Evolutionary conservation across 2,888 invertebrate species (phyloP), one percentile per base, ranked within the genome.

Genomic region (Eilema caniola): DNA sequence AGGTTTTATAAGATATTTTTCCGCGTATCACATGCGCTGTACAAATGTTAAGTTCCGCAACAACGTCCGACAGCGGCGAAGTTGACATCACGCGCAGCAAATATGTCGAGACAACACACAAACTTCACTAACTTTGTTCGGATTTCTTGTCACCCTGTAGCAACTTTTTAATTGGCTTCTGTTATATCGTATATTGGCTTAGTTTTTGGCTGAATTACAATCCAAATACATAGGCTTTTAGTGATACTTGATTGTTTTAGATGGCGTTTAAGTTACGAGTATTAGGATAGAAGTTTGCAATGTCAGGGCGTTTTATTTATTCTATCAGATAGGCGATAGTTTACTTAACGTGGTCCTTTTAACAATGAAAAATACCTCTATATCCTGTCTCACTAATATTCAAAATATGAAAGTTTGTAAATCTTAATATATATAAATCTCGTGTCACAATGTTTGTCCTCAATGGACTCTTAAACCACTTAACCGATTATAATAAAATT

Each of bases 71-170:
- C 64, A 71, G 67, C 63, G 69, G 69, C 76, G 83, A 76, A 80
- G 76, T 82, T 81, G 81, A 77, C 80, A 82, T 72, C 72, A 77
- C 73, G 71, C 74, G 77, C 76, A 79, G 76, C 84, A 84, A 83
- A 83, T 83, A 82, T 82, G 81, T 83, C 78, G 73, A 70, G 76
- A 78, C 79, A 85, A 82, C 82, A 77, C 73, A 79, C 81, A 70
- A 81, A 84, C 77, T 85, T 79, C 12, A 57, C 72, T 71, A 82
- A 82, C 71, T 78, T 75, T 73, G 76, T 81, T 75, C 67, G 56
- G 70, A 76, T 75, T 78, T 80, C 81, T 73, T 72, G 81, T 70
- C 69, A 71, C 68, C 69, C 56, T 74, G 69, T 69, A 24, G 68
- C 66, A 81, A 81, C 75, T 83, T 81, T 79, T 81, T 81, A 79